Evolutionary conservation across 2,888 invertebrate species (phyloP).

Genomic region (Yponomeuta malinellus): DNA sequence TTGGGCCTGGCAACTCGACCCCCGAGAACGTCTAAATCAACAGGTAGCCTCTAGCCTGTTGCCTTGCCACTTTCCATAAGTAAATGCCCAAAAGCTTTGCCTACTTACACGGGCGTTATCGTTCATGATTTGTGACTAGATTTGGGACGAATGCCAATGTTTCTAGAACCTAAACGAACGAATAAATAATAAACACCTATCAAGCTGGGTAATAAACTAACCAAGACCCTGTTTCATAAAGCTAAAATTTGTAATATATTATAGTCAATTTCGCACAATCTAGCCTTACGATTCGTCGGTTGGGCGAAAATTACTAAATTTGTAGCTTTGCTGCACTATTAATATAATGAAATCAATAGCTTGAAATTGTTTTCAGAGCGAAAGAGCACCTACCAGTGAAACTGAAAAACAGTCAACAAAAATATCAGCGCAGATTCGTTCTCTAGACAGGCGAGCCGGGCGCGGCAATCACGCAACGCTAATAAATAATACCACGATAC

Average conservation of each 20-base stretch:
- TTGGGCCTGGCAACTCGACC: not conserved
- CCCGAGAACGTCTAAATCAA: not conserved
- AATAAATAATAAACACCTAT: not conserved
- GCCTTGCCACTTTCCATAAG: not conserved
- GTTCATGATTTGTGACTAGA: not conserved
- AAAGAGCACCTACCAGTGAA: not conserved
- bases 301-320: too few relatives aligned
- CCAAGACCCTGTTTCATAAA: too few relatives aligned
- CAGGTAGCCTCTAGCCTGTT: not conserved
- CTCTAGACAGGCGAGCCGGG: slow-evolving; percentile 6
- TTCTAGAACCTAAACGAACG: not conserved
- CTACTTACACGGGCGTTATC: not conserved
- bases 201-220: too few relatives aligned
- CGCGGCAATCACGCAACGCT: not conserved
- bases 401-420: not conserved
- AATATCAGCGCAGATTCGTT: not conserved
- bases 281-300: too few relatives aligned
- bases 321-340: too few relatives aligned
- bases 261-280: too few relatives aligned
- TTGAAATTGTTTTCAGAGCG: too few relatives aligned
- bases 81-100: not conserved
- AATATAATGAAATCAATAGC: too few relatives aligned
- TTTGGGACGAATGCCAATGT: not conserved
- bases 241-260: too few relatives aligned
- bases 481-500: not conserved